Percentiles rank a stretch among this genome's conserved stretches.
Conservation (phyloP, 2,888 invertebrate genomes). For the Omphaloscelis lunosa region DNA sequence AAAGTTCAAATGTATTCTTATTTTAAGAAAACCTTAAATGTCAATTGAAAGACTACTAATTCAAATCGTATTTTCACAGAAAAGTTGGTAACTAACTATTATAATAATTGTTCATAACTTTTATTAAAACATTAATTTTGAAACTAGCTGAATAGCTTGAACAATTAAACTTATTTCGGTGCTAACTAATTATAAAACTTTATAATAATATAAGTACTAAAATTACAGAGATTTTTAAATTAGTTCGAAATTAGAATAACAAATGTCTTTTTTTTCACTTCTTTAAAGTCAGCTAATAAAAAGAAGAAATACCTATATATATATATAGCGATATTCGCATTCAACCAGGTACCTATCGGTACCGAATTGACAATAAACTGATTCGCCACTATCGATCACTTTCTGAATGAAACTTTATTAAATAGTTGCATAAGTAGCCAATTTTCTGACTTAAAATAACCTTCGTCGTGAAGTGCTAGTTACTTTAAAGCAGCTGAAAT, state of each 20-base stretch:
- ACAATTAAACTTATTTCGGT: conserved; percentile 36
- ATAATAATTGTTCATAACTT: conserved; percentile 22
- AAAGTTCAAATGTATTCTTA: not conserved
- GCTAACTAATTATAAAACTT: conserved; percentile 14
- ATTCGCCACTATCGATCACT: no score
- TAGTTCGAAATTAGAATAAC: not conserved
- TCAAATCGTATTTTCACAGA: conserved; percentile 33
- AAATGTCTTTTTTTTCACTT: no score
- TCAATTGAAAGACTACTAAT: conserved; percentile 6
- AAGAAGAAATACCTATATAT: no score
- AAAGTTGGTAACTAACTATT: conserved; percentile 30
- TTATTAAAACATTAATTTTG: conserved; percentile 26
- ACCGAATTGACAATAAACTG: no score
- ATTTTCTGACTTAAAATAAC: no score
- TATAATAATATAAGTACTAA: not conserved
- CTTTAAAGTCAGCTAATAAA: no score
- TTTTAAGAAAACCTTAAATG: no score
- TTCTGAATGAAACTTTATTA: no score
- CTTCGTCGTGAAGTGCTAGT: not conserved
- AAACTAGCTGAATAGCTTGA: conserved; percentile 19
- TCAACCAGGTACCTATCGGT: no score
- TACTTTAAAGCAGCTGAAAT: not conserved
- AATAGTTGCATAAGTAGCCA: no score
- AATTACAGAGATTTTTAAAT: not conserved
- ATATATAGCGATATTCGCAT: no score